These are phyloP conservation scores for Drosophila bipectinata DNA, from an alignment of 1,140 invertebrate genomes.

Conservation along the genomic window DNA sequence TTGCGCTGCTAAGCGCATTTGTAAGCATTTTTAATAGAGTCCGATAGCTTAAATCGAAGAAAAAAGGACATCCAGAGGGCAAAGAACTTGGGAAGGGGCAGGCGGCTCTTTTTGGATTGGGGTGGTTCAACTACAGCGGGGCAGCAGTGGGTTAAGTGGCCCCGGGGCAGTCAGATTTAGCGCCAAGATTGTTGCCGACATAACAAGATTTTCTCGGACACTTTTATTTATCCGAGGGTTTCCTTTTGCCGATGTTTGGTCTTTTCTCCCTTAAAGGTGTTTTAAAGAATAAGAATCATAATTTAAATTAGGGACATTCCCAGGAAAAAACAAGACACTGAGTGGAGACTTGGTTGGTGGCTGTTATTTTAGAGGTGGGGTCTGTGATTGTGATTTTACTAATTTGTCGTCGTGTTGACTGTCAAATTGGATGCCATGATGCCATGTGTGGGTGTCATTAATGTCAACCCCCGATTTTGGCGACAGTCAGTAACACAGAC, in stretches of 20 bases:
- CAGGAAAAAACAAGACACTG: too few species aligned
- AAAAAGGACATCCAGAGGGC: not conserved
- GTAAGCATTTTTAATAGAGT: slow-evolving; percentile 7
- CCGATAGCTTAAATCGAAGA: not conserved
- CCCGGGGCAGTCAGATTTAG: slow-evolving; percentile 1
- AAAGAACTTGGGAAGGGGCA: not conserved
- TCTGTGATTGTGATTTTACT: slow-evolving; percentile 66
- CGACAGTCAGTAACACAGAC: slow-evolving; percentile 30
- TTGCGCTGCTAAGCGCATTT: slow-evolving; percentile 2
- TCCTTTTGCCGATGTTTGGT: not conserved
- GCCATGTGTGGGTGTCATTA: slow-evolving; percentile 81
- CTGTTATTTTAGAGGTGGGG: not conserved
- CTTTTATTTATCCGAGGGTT: slow-evolving; percentile 1
- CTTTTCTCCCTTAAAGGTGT: not conserved
- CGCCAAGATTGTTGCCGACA: not conserved
- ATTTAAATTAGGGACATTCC: not conserved
- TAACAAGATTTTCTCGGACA: slow-evolving; percentile 4
- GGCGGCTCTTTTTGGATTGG: not conserved
- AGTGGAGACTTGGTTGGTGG: too few species aligned
- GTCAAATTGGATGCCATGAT: slow-evolving; percentile 78
- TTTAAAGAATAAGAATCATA: not conserved
- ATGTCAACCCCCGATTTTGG: slow-evolving; percentile 55
- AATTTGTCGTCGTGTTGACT: slow-evolving; percentile 76
- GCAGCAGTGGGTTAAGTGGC: slow-evolving; percentile 1
- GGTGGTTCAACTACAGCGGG: not conserved